Conservation (phyloP, 2,888 invertebrate genomes). For the Lymantria monacha region DNA sequence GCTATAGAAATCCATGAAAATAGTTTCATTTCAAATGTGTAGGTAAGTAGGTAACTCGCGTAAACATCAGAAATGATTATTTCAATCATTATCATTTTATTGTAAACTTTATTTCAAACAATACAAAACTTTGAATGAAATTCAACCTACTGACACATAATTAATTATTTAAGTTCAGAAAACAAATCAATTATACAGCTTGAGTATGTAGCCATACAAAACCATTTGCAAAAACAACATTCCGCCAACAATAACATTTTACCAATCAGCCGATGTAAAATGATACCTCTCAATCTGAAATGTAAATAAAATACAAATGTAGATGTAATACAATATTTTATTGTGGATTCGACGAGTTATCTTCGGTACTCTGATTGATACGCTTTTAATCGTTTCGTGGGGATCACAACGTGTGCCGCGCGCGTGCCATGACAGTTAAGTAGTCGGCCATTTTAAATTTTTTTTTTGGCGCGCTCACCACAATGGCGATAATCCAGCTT, state of each 20-base stretch:
- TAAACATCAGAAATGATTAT: no score
- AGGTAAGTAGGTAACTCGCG: no score
- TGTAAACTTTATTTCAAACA: no score
- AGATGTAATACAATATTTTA: slow-evolving; percentile 71
- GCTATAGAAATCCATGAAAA: no score
- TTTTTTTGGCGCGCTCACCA: slow-evolving; percentile 36
- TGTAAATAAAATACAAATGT: slow-evolving; percentile 72
- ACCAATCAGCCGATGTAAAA: slow-evolving; percentile 55
- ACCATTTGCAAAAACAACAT: slow-evolving; percentile 60
- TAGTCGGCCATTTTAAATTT: slow-evolving; percentile 46
- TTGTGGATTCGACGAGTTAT: slow-evolving; percentile 63
- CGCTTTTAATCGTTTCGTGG: slow-evolving; percentile 57
- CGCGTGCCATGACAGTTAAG: slow-evolving; percentile 65
- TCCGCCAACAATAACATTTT: slow-evolving; percentile 29
- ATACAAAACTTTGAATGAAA: no score
- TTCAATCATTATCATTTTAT: no score
- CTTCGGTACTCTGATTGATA: slow-evolving; percentile 58
- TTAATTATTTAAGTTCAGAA: neutral
- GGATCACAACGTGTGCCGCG: slow-evolving; percentile 55
- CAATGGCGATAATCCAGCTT: slow-evolving; percentile 38
- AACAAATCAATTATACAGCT: neutral
- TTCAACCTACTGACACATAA: neutral
- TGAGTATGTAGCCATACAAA: slow-evolving; percentile 11
- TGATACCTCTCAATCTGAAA: slow-evolving; percentile 73
- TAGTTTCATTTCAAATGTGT: no score